Percentiles rank a stretch among this genome's conserved stretches.
phyloP scores from a whole-genome alignment of 1,140 invertebrate species.

The Saccostrea echinata region DNA sequence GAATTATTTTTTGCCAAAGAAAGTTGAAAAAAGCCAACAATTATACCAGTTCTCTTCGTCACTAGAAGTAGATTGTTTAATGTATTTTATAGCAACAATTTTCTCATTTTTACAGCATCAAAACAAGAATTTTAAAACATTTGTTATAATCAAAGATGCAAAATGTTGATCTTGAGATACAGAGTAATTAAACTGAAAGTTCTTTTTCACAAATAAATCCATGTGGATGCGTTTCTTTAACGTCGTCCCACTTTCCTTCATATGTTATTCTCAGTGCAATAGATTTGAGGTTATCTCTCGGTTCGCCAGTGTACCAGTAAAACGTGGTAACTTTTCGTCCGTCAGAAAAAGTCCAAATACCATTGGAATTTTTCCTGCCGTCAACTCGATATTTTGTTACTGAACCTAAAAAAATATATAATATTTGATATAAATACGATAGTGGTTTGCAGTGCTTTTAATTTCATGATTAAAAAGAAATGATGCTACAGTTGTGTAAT shows the following conservation, averaged over 20 bases:
- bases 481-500: background rate
- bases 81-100: too few relatives aligned
- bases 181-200: background rate
- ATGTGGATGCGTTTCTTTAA: background rate
- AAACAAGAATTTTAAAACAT: too few relatives aligned
- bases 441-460: background rate
- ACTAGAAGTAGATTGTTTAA: too few relatives aligned
- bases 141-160: too few relatives aligned
- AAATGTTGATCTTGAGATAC: too few relatives aligned
- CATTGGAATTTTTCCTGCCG: background rate
- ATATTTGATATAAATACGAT: background rate
- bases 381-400: background rate
- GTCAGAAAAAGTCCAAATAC: background rate
- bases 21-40: too few relatives aligned
- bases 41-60: too few relatives aligned
- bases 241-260: slow-evolving; percentile 1
- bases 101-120: too few relatives aligned
- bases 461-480: background rate
- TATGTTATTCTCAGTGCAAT: background rate
- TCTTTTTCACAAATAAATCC: background rate
- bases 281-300: background rate
- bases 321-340: background rate
- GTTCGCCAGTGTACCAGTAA: slow-evolving; percentile 14
- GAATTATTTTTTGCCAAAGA: too few relatives aligned
- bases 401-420: background rate